phyloP scores from a whole-genome alignment of 2,888 invertebrate genomes.

The Eupithecia exiguata region DNA sequence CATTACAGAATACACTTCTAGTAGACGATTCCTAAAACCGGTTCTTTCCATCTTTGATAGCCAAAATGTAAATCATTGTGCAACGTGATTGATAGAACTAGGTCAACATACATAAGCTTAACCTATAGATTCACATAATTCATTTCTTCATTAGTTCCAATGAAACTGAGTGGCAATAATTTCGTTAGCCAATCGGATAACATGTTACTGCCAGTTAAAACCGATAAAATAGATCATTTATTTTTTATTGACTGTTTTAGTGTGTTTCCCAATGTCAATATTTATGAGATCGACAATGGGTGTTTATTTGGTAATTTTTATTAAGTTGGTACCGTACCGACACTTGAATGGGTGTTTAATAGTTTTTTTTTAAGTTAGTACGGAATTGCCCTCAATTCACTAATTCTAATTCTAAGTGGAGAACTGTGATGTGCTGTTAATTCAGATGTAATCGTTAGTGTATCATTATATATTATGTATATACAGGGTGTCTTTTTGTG shows the following conservation, averaged over 20 bases:
- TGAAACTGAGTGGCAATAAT: conserved; percentile 29
- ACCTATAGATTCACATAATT: conserved; percentile 39
- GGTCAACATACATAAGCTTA: conserved; percentile 41
- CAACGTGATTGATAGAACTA: conserved; percentile 41
- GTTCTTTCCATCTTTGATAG: conserved; percentile 17
- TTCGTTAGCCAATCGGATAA: conserved; percentile 27
- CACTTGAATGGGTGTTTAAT: conserved; percentile 15
- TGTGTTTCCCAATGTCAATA: conserved; percentile 28
- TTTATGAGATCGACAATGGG: conserved; percentile 17
- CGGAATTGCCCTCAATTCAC: neutral
- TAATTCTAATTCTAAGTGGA: neutral
- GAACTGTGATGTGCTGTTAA: neutral
- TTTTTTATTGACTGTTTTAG: conserved; percentile 36
- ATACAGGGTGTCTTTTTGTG: too few relatives aligned
- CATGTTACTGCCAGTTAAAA: conserved; percentile 26
- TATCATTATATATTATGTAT: too few relatives aligned
- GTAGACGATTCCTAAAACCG: conserved; percentile 14
- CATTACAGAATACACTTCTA: neutral
- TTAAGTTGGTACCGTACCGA: neutral
- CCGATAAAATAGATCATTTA: conserved; percentile 45
- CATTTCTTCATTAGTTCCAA: conserved; percentile 34
- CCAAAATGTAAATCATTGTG: conserved; percentile 30
- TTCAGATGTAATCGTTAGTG: too few relatives aligned
- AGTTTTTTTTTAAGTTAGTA: neutral
- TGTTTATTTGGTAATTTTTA: conserved; percentile 13